Base-by-base conservation (phyloP, 2,113 vertebrate species). In the Anarrhichthys ocellatus region DNA sequence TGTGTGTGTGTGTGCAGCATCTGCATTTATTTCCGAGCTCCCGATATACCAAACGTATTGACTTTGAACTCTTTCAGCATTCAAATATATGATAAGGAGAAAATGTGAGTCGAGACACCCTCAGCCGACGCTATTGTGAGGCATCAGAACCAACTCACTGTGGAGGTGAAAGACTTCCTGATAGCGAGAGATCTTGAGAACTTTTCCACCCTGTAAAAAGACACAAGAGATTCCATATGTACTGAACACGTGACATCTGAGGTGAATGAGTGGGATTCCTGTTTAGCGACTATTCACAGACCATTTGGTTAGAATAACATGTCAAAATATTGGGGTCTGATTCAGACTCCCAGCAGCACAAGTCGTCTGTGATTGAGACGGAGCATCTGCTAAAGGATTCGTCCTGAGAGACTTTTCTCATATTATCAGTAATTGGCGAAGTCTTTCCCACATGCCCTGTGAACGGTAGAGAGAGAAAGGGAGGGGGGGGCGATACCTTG, bases 391-490 rank as follows among this genome's bases (percentile, higher is more conserved):
- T 32, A 4, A 73, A 48, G 50, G 24, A 69, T 24, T 34, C 20
- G 18, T 46, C 71, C 59, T 32, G 15, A 58, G 67, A 85, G 71
- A 65, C n/a, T 4, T 20, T 34, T 50, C 17, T 24, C 70, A 87
- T 66, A 88, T 81, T 67, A 70, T n/a, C 78, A 74, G 40, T 83
- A 87, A 85, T 80, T 80, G 77, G 56, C 20, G 10, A 68, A 79
- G 66, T 40, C 14, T 84, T 71, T 59, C 67, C 80, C 74, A 71
- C 61, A 68, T 54, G 81, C 54, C 56, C 22, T 27, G 64, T 22
- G n/a, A 71, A 73, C 69, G 46, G 54, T 9, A 64, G 38, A 17
- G 24, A 46, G 48, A 9, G 42, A 7, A 8, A 17, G 24, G 18
- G 7, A 4, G 44, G 13, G 61, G 18, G 56, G 17, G 22, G 22